Evolutionary conservation across 2,888 invertebrate genomes (phyloP), one percentile per base, ranked within the genome.

Genomic region (Nesidiocoris tenuis): DNA sequence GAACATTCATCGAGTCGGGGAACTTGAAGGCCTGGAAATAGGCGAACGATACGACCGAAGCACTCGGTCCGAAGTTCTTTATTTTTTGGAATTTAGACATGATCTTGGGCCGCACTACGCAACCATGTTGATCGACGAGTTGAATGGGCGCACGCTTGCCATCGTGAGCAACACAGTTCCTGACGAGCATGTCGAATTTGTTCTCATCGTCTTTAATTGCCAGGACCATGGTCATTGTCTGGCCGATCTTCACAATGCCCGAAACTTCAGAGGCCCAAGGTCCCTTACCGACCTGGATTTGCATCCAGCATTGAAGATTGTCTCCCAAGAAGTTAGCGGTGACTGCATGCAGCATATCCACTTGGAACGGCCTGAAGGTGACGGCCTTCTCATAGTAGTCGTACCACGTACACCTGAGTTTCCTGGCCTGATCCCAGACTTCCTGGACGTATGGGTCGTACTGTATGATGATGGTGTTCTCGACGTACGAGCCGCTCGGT

Each of bases 271-370:
- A 94, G 9, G 96, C 95, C 95, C 96, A 96, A 0, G 96, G 96
- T 21, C 95, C 95, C 83, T 94, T 95, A 57, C 95, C 95, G 1
- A 95, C 94, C 86, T 96, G 96, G 80, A 96, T 96, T 83, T 96
- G 95, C 96, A 96, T 96, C 96, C 96, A 96, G 85, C 96, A 96
- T 18, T 95, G 95, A 1, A 96, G 95, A 82, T 96, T 96, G 82
- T 96, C 96, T 0, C 96, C 96, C 76, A 95, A 95, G 80, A 96
- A 96, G 82, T 96, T 95, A 1, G 96, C 95, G 71, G 95, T 86
- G n/a, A 96, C 95, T 2, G 96, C 95, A 83, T 96, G 95, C 72
- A 96, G 82, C 95, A 95, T 96, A 83, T 96, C 96, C 0, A 96
- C 96, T 0, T 95, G 95, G 89, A 96, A 96, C 0, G 96, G 95